Base-by-base conservation (phyloP, 2,797 vertebrate genomes). In the Xenopus petersii region DNA sequence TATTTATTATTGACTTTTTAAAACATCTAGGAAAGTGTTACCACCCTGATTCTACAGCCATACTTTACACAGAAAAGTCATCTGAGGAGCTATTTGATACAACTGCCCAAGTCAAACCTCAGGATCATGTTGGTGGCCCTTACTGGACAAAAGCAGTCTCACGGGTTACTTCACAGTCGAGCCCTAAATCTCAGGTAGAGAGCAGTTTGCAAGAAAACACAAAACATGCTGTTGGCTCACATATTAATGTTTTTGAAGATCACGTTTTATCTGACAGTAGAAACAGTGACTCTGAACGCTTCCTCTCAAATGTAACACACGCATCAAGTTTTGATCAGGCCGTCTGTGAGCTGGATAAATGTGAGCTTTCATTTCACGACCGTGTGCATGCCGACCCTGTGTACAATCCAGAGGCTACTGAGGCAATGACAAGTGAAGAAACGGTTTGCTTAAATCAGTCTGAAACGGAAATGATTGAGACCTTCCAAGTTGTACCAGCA, bases 321-420 rank as follows among this genome's bases (percentile, higher is more conserved):
- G 15, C 10, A 21, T 48, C 26, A 13, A 33, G 21, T 12, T 59
- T 5, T 59, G 30, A 21, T 47, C 36, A 47, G 36, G 30, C 16
- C 11, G 36, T 17, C 10, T 10, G 56, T 24, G 36, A 48, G 12
- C 30, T 11, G 5, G 24, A 13, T 59, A 46, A 8, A 8, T 17
- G 12, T 24, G 49, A 0, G 0, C 10, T 21, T 58, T 75, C 16
- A 51, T 33, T 48, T 12, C 9, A 15, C 6, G 6, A 42, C 21
- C 21, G 15, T 42, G 69, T 51, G 58, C 8, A 12, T 64, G 79
- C 79, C 26, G 58, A 58, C 2, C 10, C 21, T 26, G 3, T 60
- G 9, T 3, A 58, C 26, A 81, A 84, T 75, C 79, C 30, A 33
- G 10, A 3, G 7, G 24, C 10, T 60, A 12, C 58, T 26, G 58